phyloP scores from a whole-genome alignment of 2,888 invertebrate genomes.

The Autographa pulchrina region DNA sequence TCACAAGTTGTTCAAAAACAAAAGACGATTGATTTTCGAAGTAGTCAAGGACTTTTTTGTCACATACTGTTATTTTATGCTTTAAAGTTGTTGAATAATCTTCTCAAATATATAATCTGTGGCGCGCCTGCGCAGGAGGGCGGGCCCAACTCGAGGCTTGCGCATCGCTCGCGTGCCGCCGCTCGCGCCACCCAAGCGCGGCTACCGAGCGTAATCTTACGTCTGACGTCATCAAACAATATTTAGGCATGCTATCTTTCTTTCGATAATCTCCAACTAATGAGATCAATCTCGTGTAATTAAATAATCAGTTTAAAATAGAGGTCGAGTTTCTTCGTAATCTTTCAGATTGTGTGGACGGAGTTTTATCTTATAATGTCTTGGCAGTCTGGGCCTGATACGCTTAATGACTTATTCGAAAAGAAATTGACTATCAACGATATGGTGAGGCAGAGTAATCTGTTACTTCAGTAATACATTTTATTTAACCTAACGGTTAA shows the following conservation, averaged over 20 bases:
- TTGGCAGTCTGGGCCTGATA: background rate
- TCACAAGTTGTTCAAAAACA: background rate
- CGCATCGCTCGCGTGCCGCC: conserved; percentile 81
- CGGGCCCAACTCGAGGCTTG: conserved; percentile 74
- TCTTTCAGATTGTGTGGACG: background rate
- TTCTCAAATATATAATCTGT: conserved; percentile 68
- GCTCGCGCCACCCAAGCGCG: conserved; percentile 82
- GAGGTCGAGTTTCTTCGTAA: background rate
- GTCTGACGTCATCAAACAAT: conserved; percentile 51
- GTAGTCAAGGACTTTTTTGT: background rate
- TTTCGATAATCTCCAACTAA: conserved; percentile 30
- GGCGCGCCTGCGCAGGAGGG: conserved; percentile 74
- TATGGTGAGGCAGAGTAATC: background rate
- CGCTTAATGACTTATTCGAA: background rate
- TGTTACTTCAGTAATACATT: background rate
- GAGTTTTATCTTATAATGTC: conserved; percentile 1
- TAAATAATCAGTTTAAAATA: background rate
- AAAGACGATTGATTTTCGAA: background rate
- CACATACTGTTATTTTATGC: background rate
- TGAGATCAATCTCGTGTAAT: conserved; percentile 1
- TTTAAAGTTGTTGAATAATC: conserved; percentile 5
- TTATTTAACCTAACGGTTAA: background rate
- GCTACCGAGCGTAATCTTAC: conserved; percentile 73
- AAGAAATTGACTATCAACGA: background rate
- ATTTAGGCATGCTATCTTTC: conserved; percentile 37